These are phyloP conservation scores for Callyntrura sp. DNA, from an alignment of 2,888 invertebrate species.

Conservation along the genomic window DNA sequence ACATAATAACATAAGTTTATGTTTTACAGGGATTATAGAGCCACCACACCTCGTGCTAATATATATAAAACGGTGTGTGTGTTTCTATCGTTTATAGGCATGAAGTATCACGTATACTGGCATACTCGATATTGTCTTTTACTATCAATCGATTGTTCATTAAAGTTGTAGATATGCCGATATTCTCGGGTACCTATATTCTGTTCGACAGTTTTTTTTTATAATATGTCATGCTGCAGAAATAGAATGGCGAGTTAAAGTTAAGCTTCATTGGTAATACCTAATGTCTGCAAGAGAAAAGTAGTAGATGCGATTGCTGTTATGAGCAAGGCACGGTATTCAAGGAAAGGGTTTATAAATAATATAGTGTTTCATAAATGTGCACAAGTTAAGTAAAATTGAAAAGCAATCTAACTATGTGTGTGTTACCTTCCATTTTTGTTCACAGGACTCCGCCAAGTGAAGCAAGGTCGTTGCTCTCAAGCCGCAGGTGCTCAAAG, in stretches of 20 bases:
- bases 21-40: slow-evolving; percentile 44
- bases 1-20: slow-evolving; percentile 45
- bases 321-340: too few species aligned
- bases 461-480: slow-evolving; percentile 80
- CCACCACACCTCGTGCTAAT: slow-evolving; percentile 52
- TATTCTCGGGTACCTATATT: not conserved
- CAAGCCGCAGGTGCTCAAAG: slow-evolving; percentile 65
- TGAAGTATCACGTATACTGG: too few species aligned
- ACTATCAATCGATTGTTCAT: slow-evolving; percentile 29
- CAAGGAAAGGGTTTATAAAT: not conserved
- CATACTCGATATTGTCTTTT: not conserved
- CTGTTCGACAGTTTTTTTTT: not conserved
- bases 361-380: not conserved
- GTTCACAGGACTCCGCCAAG: slow-evolving; percentile 79
- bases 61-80: not conserved
- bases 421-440: slow-evolving; percentile 57
- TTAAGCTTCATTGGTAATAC: slow-evolving; percentile 29
- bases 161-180: too few species aligned
- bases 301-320: not conserved
- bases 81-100: not conserved
- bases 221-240: not conserved
- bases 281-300: not conserved
- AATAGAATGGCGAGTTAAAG: too few species aligned
- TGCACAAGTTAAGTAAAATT: slow-evolving; percentile 17
- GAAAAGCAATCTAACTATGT: slow-evolving; percentile 27